Percentiles rank a stretch among this genome's conserved stretches.
Conservation (phyloP, 2,888 invertebrate genomes). For the Parochlus steinenii region DNA sequence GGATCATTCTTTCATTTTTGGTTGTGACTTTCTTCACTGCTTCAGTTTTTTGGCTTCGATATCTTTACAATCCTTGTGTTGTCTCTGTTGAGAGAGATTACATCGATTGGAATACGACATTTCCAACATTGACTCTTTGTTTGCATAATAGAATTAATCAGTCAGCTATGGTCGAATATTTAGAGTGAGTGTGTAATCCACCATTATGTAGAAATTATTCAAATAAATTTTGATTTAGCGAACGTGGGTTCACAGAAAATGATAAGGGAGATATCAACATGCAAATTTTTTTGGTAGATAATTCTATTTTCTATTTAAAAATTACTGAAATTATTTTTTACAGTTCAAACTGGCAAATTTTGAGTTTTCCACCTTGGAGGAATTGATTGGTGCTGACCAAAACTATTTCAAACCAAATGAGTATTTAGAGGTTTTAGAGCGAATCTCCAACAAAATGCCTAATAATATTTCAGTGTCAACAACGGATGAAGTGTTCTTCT, state of each 20-base stretch:
- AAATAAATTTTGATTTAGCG: slow-evolving; percentile 2
- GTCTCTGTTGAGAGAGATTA: slow-evolving; percentile 16
- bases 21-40: slow-evolving; percentile 4
- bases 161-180: slow-evolving; percentile 14
- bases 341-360: too few species aligned
- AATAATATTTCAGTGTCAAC: slow-evolving; percentile 7
- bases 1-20: slow-evolving; percentile 7
- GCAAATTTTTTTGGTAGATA: slow-evolving; percentile 3
- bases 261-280: not conserved
- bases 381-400: too few species aligned
- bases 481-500: slow-evolving; percentile 1
- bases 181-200: slow-evolving; percentile 7
- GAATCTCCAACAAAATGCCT: slow-evolving; percentile 9
- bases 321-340: too few species aligned
- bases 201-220: not conserved
- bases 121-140: slow-evolving; percentile 16
- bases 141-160: slow-evolving; percentile 15
- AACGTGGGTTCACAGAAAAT: not conserved
- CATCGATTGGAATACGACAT: slow-evolving; percentile 16
- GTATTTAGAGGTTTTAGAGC: slow-evolving; percentile 7
- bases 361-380: too few species aligned
- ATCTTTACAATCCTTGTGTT: slow-evolving; percentile 15
- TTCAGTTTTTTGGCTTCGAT: slow-evolving; percentile 14
- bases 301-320: too few species aligned
- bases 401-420: too few species aligned